Percentiles rank a stretch among this genome's conserved stretches.
Evolutionary conservation across 1,140 invertebrate genomes (phyloP).

Genomic region (Pogonomyrmex barbatus): DNA sequence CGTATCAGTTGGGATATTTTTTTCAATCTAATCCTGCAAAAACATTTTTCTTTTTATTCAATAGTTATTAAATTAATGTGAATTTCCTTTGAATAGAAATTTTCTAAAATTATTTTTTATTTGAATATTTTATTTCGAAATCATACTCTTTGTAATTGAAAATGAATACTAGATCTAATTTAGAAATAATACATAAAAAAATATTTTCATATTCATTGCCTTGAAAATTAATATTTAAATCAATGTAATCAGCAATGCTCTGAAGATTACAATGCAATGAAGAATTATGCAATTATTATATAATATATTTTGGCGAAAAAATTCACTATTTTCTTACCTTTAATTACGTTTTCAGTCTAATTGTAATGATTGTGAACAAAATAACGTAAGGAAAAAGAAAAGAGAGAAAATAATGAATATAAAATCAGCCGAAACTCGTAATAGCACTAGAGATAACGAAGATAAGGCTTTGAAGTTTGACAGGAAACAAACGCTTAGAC

Average conservation of each 20-base stretch:
- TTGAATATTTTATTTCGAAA: neutral
- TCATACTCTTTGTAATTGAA: neutral
- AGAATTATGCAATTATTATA: neutral
- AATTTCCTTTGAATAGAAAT: neutral
- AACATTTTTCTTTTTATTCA: neutral
- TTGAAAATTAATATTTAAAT: neutral
- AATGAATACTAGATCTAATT: neutral
- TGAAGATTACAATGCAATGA: neutral
- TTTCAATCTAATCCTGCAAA: neutral
- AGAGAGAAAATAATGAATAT: constrained; percentile 8
- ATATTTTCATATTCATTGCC: neutral
- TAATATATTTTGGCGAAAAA: constrained; percentile 32
- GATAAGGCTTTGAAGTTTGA: constrained; percentile 53
- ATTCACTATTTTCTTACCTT: neutral
- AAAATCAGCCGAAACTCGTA: neutral
- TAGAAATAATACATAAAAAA: constrained; percentile 1
- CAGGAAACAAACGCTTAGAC: constrained; percentile 39
- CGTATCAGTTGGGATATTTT: neutral
- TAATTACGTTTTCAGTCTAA: constrained; percentile 34
- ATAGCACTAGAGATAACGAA: constrained; percentile 38
- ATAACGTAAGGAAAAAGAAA: constrained; percentile 19
- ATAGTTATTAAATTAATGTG: neutral
- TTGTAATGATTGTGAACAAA: neutral
- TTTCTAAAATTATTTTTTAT: neutral
- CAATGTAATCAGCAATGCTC: neutral